phyloP scores from a whole-genome alignment of 2,888 invertebrate species.

The Malthinus seriepunctatus region DNA sequence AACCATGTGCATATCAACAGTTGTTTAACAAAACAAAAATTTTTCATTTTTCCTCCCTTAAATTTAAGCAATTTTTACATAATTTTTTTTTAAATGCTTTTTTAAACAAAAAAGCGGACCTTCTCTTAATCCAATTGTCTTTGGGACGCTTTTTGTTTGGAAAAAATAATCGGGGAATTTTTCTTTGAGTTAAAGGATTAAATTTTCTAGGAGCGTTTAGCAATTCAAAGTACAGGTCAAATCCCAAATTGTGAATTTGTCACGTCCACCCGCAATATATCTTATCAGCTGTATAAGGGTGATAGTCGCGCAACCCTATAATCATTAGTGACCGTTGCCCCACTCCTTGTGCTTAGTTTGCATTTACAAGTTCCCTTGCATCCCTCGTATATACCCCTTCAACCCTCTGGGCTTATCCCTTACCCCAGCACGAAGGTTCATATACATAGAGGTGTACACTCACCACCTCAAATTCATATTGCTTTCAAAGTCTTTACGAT shows the following conservation, averaged over 20 bases:
- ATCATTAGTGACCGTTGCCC: constrained; percentile 55
- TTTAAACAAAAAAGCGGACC: no score
- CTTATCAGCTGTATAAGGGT: constrained; percentile 53
- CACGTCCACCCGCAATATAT: constrained; percentile 51
- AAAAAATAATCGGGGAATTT: constrained; percentile 6
- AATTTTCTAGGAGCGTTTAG: constrained; percentile 28
- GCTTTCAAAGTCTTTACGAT: constrained; percentile 28
- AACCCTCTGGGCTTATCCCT: constrained; percentile 42
- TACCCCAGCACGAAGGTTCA: constrained; percentile 52
- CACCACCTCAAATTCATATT: constrained; percentile 40
- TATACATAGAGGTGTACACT: constrained; percentile 57
- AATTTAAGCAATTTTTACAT: no score
- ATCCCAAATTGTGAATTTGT: constrained; percentile 54
- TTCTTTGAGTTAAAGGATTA: constrained; percentile 24
- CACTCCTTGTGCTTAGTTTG: constrained; percentile 56
- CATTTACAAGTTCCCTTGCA: constrained; percentile 55
- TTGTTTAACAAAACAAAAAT: no score
- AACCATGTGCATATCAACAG: no score
- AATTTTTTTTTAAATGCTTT: no score
- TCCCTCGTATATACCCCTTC: constrained; percentile 38
- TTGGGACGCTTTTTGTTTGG: no score
- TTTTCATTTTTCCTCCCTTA: no score
- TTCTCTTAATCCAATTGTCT: no score
- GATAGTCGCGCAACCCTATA: constrained; percentile 50
- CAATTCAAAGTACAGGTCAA: constrained; percentile 33